A percentile compares a stretch with the other conserved stretches of the same genome.
Evolutionary conservation across 2,888 invertebrate genomes (phyloP).

Genomic region (Dendrolimus houi): DNA sequence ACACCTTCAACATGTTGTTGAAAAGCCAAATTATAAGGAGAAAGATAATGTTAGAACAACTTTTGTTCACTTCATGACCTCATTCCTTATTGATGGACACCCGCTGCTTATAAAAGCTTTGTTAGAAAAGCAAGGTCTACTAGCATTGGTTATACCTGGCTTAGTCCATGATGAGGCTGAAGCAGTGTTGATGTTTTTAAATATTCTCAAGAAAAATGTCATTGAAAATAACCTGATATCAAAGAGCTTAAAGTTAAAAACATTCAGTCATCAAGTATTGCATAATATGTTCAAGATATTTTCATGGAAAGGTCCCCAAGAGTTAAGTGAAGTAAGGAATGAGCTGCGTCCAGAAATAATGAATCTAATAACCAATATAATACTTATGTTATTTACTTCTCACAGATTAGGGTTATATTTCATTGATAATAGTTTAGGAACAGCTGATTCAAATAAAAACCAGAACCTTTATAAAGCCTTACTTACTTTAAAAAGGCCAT

Average conservation of each 20-base stretch:
- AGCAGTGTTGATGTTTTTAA: constrained; percentile 80
- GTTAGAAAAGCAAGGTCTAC: constrained; percentile 80
- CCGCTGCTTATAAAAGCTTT: constrained; percentile 79
- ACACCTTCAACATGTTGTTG: constrained; percentile 78
- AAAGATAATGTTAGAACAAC: constrained; percentile 82
- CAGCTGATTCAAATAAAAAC: constrained; percentile 76
- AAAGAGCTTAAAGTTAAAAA: constrained; percentile 83
- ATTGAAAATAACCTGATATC: constrained; percentile 79
- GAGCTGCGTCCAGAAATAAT: constrained; percentile 61
- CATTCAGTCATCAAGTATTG: constrained; percentile 82
- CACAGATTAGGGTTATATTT: constrained; percentile 87
- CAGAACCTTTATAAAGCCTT: constrained; percentile 78
- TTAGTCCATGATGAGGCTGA: constrained; percentile 81
- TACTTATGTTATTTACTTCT: constrained; percentile 85
- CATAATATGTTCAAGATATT: constrained; percentile 81
- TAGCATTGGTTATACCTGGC: constrained; percentile 79
- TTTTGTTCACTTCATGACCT: constrained; percentile 85
- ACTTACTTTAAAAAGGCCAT: constrained; percentile 80
- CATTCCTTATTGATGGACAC: constrained; percentile 85
- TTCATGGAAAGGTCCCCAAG: constrained; percentile 84
- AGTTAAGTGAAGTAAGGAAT: constrained; percentile 46
- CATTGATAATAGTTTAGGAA: constrained; percentile 79
- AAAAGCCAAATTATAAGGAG: constrained; percentile 73
- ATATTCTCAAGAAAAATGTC: constrained; percentile 80
- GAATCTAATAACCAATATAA: constrained; percentile 79